Evolutionary conservation across 2,797 vertebrate genomes (phyloP), one percentile per base, ranked within the genome.

Genomic region (Clamator glandarius): DNA sequence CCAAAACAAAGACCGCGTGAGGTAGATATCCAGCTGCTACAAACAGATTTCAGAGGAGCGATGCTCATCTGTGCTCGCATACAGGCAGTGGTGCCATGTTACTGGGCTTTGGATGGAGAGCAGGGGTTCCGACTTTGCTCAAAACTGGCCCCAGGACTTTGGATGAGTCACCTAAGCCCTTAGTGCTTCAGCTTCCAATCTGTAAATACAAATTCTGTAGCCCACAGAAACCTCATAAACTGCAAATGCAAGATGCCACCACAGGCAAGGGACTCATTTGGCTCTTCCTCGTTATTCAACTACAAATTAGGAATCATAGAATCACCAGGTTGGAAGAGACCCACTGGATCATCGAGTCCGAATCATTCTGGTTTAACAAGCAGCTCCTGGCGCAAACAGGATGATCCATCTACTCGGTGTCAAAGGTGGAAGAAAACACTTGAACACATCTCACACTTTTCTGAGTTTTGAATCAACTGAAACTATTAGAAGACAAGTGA

Each of bases 391-490:
- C 54, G 39, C 64, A 82, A 58, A 74, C 41, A 85, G 75, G 89
- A 76, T 84, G 68, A 24, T 77, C 35, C 4, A 0, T 29, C 59
- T 87, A 86, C 81, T 79, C 3, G 0, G 1, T 79, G 59, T 44
- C 67, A 79, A 62, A 96, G 78, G 84, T 87, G 59, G 67, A 69
- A 74, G 48, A 79, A 93, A 92, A 55, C 35, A 23, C 74, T 59
- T n/a, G n/a, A n/a, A n/a, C n/a, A n/a, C n/a, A n/a, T n/a, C n/a
- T n/a, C n/a, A n/a, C n/a, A n/a, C n/a, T n/a, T n/a, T n/a, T n/a
- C n/a, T n/a, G 48, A 12, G 17, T 8, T 80, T 54, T 66, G 51
- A 69, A 62, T 8, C 41, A 81, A 39, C n/a, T 31, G n/a, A 14
- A 74, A 36, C 19, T 44, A 15, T 44, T 48, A 79, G 63, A 73